Conservation (phyloP, 92 coral and sea anemone species). For the Phenganax marumi region DNA sequence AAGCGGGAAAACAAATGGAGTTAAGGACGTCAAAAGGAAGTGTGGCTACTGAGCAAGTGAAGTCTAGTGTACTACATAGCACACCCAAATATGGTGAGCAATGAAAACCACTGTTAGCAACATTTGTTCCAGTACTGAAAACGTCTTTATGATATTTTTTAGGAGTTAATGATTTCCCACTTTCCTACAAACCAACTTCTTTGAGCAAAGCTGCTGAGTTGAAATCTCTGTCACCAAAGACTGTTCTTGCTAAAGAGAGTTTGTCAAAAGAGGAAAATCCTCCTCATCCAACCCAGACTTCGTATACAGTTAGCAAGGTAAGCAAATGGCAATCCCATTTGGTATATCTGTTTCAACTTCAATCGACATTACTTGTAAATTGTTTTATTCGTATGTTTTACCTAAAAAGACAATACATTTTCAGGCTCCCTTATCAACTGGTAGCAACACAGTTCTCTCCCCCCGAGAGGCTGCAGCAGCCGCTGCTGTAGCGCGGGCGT, state of each 20-base stretch:
- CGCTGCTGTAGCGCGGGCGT: slow-evolving; percentile 72
- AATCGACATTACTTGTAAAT: too few species aligned
- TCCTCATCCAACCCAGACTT: background rate
- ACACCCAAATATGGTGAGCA: slow-evolving; percentile 8
- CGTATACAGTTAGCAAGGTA: background rate
- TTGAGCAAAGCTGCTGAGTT: background rate
- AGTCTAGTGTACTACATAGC: background rate
- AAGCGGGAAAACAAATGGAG: background rate
- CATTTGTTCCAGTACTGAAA: background rate
- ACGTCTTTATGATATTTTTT: background rate
- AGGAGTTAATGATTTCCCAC: slow-evolving; percentile 22
- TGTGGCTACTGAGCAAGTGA: background rate
- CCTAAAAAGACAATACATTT: background rate
- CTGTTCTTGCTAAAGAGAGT: background rate
- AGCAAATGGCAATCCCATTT: background rate
- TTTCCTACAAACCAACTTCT: slow-evolving; percentile 26
- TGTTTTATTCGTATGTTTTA: background rate
- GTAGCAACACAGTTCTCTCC: background rate
- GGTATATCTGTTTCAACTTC: background rate
- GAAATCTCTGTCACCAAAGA: background rate
- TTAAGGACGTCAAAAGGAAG: background rate
- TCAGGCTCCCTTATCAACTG: background rate
- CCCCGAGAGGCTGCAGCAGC: slow-evolving; percentile 64
- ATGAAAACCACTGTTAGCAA: background rate
- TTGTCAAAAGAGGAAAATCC: background rate